Evolutionary conservation across 92 coral and sea anemone genomes (phyloP).

Genomic region (Isaurus tuberculatus): DNA sequence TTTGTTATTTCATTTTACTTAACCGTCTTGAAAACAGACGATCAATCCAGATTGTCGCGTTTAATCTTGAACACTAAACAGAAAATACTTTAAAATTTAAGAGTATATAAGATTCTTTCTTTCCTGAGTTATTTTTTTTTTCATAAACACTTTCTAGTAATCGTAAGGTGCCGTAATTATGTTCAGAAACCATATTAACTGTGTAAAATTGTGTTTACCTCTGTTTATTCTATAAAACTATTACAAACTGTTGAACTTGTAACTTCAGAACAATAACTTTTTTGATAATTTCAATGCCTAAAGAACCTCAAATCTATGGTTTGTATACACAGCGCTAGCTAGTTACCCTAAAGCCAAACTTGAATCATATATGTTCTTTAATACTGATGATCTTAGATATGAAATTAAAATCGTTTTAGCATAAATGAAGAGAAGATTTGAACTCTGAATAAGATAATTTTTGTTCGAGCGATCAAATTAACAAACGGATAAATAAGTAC

Average conservation of each 20-base stretch:
- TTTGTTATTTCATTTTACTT: neutral
- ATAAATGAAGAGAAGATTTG: conserved; percentile 5
- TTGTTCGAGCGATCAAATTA: too few relatives aligned
- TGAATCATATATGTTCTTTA: neutral
- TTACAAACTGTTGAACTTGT: neutral
- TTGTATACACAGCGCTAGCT: neutral
- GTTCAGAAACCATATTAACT: conserved; percentile 1
- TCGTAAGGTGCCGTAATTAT: neutral
- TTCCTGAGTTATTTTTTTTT: neutral
- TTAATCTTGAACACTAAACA: too few relatives aligned
- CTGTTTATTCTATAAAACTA: conserved; percentile 13
- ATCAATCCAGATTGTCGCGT: neutral
- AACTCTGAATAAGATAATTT: too few relatives aligned
- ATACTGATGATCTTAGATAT: neutral
- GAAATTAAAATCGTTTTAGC: neutral
- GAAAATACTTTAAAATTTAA: neutral
- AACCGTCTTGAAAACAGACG: neutral
- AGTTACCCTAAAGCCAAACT: neutral
- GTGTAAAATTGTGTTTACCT: neutral
- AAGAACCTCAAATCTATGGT: neutral
- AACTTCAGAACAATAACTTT: neutral
- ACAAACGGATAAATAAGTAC: too few relatives aligned
- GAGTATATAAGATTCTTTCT: neutral
- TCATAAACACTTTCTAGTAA: neutral
- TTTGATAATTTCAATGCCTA: neutral